A percentile compares a stretch with the other conserved stretches of the same genome.
Conservation (phyloP, 2,888 invertebrate genomes). For the Polylopha cassiicola region DNA sequence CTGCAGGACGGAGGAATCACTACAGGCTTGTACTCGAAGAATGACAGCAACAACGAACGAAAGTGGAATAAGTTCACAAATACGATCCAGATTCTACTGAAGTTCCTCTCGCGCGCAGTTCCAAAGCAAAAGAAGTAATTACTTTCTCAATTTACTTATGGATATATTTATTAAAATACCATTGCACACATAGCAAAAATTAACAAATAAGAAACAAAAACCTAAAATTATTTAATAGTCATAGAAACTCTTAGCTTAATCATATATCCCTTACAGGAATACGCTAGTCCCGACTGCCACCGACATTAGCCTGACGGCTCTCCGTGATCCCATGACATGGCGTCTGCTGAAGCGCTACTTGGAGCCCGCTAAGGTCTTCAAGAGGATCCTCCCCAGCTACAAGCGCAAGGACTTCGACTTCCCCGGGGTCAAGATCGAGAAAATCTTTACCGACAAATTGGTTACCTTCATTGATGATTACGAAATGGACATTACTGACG, state of each 20-base stretch:
- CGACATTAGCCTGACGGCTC: conserved; percentile 79
- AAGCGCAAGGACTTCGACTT: conserved; percentile 77
- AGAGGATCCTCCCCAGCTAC: conserved; percentile 77
- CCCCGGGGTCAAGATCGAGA: conserved; percentile 79
- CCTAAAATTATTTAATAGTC: too few relatives aligned
- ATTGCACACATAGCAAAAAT: too few relatives aligned
- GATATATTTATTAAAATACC: too few relatives aligned
- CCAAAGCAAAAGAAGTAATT: too few relatives aligned
- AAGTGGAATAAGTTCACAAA: too few relatives aligned
- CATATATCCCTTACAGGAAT: conserved; percentile 45
- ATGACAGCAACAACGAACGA: too few relatives aligned
- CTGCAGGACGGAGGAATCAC: conserved; percentile 80
- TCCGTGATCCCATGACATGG: conserved; percentile 86
- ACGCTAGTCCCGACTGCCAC: conserved; percentile 77
- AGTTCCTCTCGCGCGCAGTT: too few relatives aligned
- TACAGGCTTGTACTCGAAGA: too few relatives aligned
- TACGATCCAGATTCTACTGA: too few relatives aligned
- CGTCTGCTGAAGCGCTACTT: conserved; percentile 79
- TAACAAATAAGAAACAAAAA: too few relatives aligned
- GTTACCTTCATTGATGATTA: conserved; percentile 83
- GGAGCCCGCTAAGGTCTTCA: conserved; percentile 77
- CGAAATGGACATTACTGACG: conserved; percentile 81
- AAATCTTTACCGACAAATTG: conserved; percentile 78
- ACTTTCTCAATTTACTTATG: too few relatives aligned
- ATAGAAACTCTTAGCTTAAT: too few relatives aligned